A percentile compares a stretch with the other conserved stretches of the same genome.
phyloP scores from a whole-genome alignment of 2,888 invertebrate genomes.

The Mesoligia furuncula region DNA sequence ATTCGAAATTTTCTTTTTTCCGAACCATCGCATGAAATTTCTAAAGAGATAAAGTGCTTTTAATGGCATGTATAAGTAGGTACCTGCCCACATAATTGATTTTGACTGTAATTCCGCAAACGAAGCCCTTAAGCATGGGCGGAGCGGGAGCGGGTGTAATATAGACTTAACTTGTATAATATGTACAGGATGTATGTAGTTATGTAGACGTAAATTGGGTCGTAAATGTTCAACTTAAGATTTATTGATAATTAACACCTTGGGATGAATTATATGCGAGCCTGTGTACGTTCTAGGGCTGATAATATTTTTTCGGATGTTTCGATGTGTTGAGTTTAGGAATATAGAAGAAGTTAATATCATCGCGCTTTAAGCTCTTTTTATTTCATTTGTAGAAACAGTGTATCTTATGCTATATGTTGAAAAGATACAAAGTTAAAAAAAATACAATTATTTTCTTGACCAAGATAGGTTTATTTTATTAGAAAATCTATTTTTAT shows the following conservation, averaged over 20 bases:
- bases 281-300: slow-evolving; percentile 4
- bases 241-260: slow-evolving; percentile 59
- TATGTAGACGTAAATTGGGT: slow-evolving; percentile 52
- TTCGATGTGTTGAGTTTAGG: background rate
- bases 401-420: background rate
- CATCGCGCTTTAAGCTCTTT: background rate
- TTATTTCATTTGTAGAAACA: background rate
- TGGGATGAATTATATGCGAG: slow-evolving; percentile 43
- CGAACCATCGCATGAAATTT: slow-evolving; percentile 64
- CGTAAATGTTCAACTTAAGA: slow-evolving; percentile 57
- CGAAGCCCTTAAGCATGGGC: slow-evolving; percentile 61
- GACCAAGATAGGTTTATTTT: background rate
- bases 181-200: slow-evolving; percentile 30
- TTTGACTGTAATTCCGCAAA: slow-evolving; percentile 70
- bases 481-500: background rate
- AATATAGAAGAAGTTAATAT: background rate
- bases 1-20: slow-evolving; percentile 62
- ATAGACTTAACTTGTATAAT: slow-evolving; percentile 44
- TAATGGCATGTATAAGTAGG: slow-evolving; percentile 71
- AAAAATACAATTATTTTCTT: background rate
- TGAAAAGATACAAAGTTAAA: background rate
- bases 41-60: slow-evolving; percentile 70
- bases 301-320: slow-evolving; percentile 27
- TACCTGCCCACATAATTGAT: slow-evolving; percentile 70
- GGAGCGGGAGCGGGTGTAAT: slow-evolving; percentile 59